Evolutionary conservation across 30 jellyfish, hydroid and myxozoan genomes (phyloP).

Genomic region (Hydractinia symbiolongicarpus): DNA sequence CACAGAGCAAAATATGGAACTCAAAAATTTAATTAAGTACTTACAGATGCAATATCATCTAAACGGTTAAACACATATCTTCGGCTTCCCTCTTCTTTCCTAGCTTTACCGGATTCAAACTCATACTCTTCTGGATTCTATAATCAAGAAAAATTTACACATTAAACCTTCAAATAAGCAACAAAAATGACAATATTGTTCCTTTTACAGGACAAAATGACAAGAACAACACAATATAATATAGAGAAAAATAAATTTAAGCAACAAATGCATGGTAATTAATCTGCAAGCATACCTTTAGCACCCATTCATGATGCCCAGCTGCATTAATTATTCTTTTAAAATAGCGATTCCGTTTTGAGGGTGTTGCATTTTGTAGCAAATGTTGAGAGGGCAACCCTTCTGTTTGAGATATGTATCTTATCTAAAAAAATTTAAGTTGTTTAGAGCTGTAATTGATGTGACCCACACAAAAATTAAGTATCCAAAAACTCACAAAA

Average conservation of each 20-base stretch:
- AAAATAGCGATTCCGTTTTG: conserved; percentile 84
- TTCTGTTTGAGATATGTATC: conserved; percentile 89
- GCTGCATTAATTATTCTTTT: conserved; percentile 49
- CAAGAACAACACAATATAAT: background rate
- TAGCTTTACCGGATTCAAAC: conserved; percentile 61
- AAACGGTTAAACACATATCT: conserved; percentile 71
- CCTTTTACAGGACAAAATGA: background rate
- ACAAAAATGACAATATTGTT: background rate
- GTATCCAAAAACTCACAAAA: too few species aligned
- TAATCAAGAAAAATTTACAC: background rate
- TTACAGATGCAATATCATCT: conserved; percentile 77
- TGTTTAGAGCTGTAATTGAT: too few species aligned
- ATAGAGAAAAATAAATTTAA: too few species aligned
- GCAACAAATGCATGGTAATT: too few species aligned
- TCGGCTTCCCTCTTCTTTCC: conserved; percentile 85
- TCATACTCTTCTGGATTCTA: conserved; percentile 88
- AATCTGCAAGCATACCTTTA: conserved; percentile 51
- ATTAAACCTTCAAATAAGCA: background rate
- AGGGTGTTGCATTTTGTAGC: conserved; percentile 78
- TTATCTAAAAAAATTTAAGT: conserved; percentile 41
- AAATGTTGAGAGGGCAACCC: conserved; percentile 90
- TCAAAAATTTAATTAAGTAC: background rate
- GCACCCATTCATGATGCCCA: conserved; percentile 87
- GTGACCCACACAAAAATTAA: too few species aligned
- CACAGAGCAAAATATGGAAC: background rate